Evolutionary conservation across 2,113 vertebrate genomes (phyloP).

Genomic region (Etheostoma spectabile): DNA sequence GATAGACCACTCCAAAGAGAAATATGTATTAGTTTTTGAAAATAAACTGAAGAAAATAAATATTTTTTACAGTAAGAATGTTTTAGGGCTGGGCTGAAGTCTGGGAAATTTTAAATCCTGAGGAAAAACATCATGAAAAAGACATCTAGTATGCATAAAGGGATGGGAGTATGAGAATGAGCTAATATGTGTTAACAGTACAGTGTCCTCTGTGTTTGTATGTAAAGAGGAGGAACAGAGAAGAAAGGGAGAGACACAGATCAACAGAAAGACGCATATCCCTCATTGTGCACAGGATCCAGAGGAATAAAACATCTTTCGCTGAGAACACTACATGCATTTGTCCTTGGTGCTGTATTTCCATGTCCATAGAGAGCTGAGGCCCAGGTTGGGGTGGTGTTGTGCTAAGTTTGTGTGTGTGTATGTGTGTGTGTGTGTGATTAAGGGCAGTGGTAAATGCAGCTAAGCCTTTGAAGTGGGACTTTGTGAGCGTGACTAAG

Average conservation of each 20-base stretch:
- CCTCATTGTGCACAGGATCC: slow-evolving; percentile 8
- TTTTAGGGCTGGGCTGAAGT: not conserved
- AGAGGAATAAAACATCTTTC: slow-evolving; percentile 32
- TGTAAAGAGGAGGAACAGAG: not conserved
- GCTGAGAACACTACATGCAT: slow-evolving; percentile 52
- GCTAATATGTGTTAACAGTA: not conserved
- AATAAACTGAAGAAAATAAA: not conserved
- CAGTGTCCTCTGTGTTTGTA: slow-evolving; percentile 5
- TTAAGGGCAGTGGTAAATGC: slow-evolving; percentile 66
- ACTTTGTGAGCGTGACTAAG: slow-evolving; percentile 83
- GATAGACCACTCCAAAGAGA: not conserved
- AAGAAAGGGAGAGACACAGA: not conserved
- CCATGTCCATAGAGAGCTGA: slow-evolving; percentile 66
- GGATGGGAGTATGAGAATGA: not conserved
- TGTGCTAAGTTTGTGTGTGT: slow-evolving; percentile 49
- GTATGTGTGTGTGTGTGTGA: slow-evolving; percentile 37
- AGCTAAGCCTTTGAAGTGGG: slow-evolving; percentile 78
- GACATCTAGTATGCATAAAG: not conserved
- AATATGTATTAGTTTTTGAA: not conserved
- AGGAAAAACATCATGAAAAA: not conserved
- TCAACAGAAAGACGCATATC: slow-evolving; percentile 16
- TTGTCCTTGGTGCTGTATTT: slow-evolving; percentile 72
- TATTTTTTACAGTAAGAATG: not conserved
- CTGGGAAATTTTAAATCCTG: not conserved
- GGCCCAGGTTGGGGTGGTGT: slow-evolving; percentile 68